Conservation (phyloP, 2,888 invertebrate genomes). For the Rhaphigaster nebulosa region DNA sequence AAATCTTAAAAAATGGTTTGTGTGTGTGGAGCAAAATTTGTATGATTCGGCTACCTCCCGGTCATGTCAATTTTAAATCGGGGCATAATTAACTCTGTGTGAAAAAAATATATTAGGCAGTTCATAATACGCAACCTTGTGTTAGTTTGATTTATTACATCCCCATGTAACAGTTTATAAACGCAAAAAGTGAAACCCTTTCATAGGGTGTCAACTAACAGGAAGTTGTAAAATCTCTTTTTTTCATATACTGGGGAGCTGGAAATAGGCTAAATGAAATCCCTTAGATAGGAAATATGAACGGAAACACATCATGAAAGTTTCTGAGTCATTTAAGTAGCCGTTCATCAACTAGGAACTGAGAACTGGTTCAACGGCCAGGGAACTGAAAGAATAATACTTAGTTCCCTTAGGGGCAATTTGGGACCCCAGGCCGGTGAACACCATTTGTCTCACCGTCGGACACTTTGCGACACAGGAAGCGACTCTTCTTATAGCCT, state of each 20-base stretch:
- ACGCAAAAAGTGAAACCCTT: neutral
- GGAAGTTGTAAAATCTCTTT: neutral
- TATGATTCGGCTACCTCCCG: too few species aligned
- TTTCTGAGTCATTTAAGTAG: neutral
- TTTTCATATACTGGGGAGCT: neutral
- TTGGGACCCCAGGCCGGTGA: neutral
- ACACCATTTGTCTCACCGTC: constrained; percentile 24
- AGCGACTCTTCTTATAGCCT: neutral
- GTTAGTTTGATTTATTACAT: too few species aligned
- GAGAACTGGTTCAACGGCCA: neutral
- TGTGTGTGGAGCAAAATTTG: too few species aligned
- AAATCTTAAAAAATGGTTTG: too few species aligned
- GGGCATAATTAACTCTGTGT: too few species aligned
- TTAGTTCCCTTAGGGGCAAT: constrained; percentile 40
- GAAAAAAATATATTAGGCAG: too few species aligned
- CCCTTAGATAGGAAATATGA: neutral
- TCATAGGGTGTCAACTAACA: neutral
- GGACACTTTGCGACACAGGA: neutral
- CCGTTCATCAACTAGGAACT: neutral
- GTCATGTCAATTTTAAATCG: too few species aligned
- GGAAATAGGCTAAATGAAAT: neutral
- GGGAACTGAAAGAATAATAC: constrained; percentile 34
- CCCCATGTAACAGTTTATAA: neutral
- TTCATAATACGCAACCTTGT: too few species aligned
- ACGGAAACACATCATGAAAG: neutral